Percentiles rank a stretch among this genome's conserved stretches.
These are phyloP conservation scores for Drosophila kurseongensis DNA, from an alignment of 1,140 invertebrate species.

Conservation along the genomic window DNA sequence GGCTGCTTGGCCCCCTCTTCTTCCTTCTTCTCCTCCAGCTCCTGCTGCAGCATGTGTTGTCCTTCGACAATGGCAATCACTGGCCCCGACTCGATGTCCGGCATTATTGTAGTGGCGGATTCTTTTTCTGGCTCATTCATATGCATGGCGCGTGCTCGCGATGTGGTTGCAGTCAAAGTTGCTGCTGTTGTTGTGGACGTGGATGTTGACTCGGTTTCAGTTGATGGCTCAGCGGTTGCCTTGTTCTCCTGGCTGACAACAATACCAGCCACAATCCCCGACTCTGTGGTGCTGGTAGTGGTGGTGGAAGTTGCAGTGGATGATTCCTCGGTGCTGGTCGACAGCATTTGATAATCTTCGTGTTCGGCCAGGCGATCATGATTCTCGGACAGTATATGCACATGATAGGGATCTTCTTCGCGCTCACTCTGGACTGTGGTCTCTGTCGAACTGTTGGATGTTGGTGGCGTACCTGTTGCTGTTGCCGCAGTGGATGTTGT, in stretches of 20 bases:
- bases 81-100: slow-evolving; percentile 37
- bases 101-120: slow-evolving; percentile 53
- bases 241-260: slow-evolving; percentile 74
- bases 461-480: slow-evolving; percentile 19
- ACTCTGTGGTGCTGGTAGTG: slow-evolving; percentile 42
- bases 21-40: slow-evolving; percentile 6
- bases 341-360: slow-evolving; percentile 83
- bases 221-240: slow-evolving; percentile 64
- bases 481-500: slow-evolving; percentile 16
- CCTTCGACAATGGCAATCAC: slow-evolving; percentile 81
- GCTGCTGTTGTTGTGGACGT: slow-evolving; percentile 17
- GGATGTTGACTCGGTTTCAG: slow-evolving; percentile 25
- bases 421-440: slow-evolving; percentile 42
- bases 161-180: slow-evolving; percentile 45
- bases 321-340: slow-evolving; percentile 70
- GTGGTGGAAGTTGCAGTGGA: slow-evolving; percentile 41
- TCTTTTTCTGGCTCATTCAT: slow-evolving; percentile 70
- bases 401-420: slow-evolving; percentile 82
- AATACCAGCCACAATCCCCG: slow-evolving; percentile 50
- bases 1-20: not conserved
- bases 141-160: slow-evolving; percentile 82
- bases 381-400: slow-evolving; percentile 82
- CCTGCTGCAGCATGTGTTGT: slow-evolving; percentile 62
- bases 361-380: slow-evolving; percentile 84
- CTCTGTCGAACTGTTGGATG: slow-evolving; percentile 21